phyloP scores from a whole-genome alignment of 2,888 invertebrate genomes.

The Copidosoma aretas region DNA sequence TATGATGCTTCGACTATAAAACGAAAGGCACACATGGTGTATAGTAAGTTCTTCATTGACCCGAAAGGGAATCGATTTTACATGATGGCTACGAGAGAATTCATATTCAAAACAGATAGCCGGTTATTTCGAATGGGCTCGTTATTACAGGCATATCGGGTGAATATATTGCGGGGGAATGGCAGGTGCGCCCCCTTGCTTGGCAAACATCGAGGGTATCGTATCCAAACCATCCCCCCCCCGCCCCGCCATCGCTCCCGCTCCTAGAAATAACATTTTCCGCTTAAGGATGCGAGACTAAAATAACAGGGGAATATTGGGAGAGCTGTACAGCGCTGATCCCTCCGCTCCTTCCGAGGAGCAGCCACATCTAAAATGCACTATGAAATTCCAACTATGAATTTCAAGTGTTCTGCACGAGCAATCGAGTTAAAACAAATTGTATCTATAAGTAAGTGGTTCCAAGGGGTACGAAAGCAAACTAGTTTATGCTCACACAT shows the following conservation, averaged over 20 bases:
- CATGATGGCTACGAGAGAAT: background rate
- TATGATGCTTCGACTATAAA: background rate
- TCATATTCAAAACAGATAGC: background rate
- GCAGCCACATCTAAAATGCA: too few species aligned
- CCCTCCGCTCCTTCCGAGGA: background rate
- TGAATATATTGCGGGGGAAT: background rate
- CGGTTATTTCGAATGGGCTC: constrained; percentile 4
- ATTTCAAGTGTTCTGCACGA: too few species aligned
- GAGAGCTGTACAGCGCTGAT: background rate
- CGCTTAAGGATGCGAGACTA: constrained; percentile 22
- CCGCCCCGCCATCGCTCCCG: constrained; percentile 3
- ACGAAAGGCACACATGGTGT: background rate
- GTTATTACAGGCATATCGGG: background rate
- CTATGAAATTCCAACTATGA: too few species aligned
- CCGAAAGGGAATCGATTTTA: too few species aligned
- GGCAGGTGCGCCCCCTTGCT: background rate
- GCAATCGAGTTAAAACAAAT: too few species aligned
- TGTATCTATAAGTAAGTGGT: too few species aligned
- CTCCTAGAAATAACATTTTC: constrained; percentile 28
- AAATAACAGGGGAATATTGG: constrained; percentile 22
- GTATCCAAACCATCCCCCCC: background rate
- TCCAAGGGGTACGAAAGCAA: too few species aligned
- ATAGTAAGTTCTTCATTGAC: too few species aligned
- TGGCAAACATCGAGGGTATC: constrained; percentile 14
- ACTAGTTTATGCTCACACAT: too few species aligned